These are phyloP conservation scores for Pherbina coryleti DNA, from an alignment of 2,888 invertebrate species.

Conservation along the genomic window DNA sequence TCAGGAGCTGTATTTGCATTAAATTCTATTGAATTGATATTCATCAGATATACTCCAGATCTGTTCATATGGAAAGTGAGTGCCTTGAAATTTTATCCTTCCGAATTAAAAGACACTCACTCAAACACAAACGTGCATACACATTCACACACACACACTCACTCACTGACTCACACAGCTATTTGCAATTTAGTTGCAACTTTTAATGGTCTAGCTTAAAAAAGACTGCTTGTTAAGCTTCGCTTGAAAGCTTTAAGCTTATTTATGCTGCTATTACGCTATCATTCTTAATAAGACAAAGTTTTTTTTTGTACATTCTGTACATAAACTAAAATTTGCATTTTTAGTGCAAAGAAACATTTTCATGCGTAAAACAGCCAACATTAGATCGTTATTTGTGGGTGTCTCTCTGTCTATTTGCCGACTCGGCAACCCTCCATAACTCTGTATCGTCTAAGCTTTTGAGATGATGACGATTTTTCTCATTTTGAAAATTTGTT, in stretches of 20 bases:
- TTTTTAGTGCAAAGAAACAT: neutral
- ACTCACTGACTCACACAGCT: neutral
- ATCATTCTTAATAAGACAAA: neutral
- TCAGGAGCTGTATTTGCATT: neutral
- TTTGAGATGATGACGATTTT: neutral
- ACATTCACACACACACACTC: neutral
- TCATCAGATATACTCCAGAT: neutral
- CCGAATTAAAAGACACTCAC: neutral
- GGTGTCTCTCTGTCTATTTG: neutral
- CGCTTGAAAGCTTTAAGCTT: neutral
- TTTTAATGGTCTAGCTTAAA: neutral
- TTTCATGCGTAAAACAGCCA: slow-evolving; percentile 10
- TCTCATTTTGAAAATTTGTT: neutral
- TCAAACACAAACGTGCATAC: neutral
- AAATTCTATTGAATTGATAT: neutral
- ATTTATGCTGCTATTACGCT: neutral
- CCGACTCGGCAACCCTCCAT: neutral
- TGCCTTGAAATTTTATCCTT: neutral
- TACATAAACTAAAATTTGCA: neutral
- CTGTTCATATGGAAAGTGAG: neutral
- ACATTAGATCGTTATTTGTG: neutral
- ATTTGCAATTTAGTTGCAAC: slow-evolving; percentile 1
- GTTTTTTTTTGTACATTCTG: neutral
- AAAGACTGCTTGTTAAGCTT: neutral
- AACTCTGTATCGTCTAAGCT: neutral